Percentiles rank a stretch among this genome's conserved stretches.
phyloP scores from a whole-genome alignment of 2,888 invertebrate species.

The Anagyrus pseudococci region DNA sequence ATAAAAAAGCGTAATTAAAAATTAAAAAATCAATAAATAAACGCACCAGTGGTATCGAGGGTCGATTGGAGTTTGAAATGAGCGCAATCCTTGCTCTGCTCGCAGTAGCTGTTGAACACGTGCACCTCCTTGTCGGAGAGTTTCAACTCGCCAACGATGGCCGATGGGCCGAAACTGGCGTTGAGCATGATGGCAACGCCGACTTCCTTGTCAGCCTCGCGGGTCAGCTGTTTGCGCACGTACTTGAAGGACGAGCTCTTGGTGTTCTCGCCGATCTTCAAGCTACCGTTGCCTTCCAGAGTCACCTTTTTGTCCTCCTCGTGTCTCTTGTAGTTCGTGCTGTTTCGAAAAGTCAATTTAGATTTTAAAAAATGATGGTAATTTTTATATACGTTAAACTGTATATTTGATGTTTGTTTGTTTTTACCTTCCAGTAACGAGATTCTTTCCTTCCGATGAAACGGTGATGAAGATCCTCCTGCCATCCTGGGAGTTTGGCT shows the following conservation, averaged over 20 bases:
- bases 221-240: slow-evolving; percentile 68
- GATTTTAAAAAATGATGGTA: not conserved
- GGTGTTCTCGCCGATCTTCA: slow-evolving; percentile 73
- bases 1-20: not conserved
- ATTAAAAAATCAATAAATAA: not conserved
- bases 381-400: not conserved
- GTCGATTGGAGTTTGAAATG: slow-evolving; percentile 73
- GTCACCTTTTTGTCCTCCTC: slow-evolving; percentile 70
- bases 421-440: slow-evolving; percentile 73
- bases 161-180: slow-evolving; percentile 73
- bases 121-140: slow-evolving; percentile 77
- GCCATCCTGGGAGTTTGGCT: slow-evolving; percentile 66
- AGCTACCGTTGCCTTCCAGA: slow-evolving; percentile 77
- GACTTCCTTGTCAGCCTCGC: slow-evolving; percentile 71
- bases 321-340: slow-evolving; percentile 74
- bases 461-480: slow-evolving; percentile 72
- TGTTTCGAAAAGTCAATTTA: slow-evolving; percentile 46
- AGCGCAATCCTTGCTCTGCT: slow-evolving; percentile 80
- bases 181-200: slow-evolving; percentile 75
- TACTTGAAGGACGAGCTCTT: slow-evolving; percentile 78
- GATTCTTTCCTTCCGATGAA: slow-evolving; percentile 70
- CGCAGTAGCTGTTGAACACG: slow-evolving; percentile 75
- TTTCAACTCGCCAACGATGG: slow-evolving; percentile 74
- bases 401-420: no score
- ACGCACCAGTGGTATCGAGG: slow-evolving; percentile 51